Percentiles rank a stretch among this genome's conserved stretches.
These are phyloP conservation scores for Aromia moschata DNA, from an alignment of 2,888 invertebrate genomes.

Conservation along the genomic window DNA sequence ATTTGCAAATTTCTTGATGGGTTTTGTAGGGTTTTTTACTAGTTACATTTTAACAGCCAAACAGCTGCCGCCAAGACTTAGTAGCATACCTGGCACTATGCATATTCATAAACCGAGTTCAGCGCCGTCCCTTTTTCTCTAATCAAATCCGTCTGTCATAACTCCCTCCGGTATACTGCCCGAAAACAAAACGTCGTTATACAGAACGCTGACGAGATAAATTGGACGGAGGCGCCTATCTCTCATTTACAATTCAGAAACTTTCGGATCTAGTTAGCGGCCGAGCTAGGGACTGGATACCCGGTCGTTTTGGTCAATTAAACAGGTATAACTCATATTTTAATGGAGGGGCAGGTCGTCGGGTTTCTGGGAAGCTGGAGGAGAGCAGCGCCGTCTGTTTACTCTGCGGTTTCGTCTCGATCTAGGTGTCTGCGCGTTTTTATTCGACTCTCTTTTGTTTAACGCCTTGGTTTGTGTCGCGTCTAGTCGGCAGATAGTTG, in stretches of 20 bases:
- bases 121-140: conserved; percentile 37
- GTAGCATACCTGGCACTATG: too few relatives aligned
- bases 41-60: too few relatives aligned
- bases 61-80: too few relatives aligned
- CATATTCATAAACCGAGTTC: conserved; percentile 37
- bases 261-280: conserved; percentile 45
- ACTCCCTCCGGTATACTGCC: conserved; percentile 27
- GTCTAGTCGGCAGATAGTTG: too few relatives aligned
- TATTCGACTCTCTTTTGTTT: too few relatives aligned
- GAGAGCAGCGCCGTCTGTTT: not conserved
- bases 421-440: too few relatives aligned
- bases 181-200: conserved; percentile 28
- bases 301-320: conserved; percentile 48
- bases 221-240: conserved; percentile 54
- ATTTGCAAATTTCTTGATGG: too few relatives aligned
- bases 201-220: conserved; percentile 48
- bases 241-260: conserved; percentile 53
- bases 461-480: too few relatives aligned
- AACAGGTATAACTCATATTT: conserved; percentile 46
- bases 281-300: conserved; percentile 37
- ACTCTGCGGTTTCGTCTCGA: too few relatives aligned
- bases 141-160: conserved; percentile 50
- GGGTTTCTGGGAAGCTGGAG: conserved; percentile 4
- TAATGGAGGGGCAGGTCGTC: conserved; percentile 36
- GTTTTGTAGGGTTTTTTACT: too few relatives aligned